phyloP scores from a whole-genome alignment of 2,888 invertebrate species.

The Smittia sp. region DNA sequence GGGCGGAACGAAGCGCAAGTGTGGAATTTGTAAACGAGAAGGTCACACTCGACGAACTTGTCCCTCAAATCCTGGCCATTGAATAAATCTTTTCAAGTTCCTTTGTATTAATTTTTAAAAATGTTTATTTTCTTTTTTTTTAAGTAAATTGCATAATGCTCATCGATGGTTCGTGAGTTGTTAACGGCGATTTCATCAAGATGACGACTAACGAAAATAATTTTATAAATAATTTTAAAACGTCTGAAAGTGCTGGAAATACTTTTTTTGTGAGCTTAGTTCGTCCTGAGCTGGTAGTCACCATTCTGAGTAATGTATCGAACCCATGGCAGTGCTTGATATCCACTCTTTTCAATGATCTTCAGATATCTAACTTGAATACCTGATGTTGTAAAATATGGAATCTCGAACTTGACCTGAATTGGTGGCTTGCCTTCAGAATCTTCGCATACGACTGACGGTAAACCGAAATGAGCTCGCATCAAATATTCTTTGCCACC shows the following conservation, averaged over 20 bases:
- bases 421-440: conserved; percentile 96
- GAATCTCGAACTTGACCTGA: conserved; percentile 98
- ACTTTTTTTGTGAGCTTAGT: conserved; percentile 55
- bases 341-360: conserved; percentile 98
- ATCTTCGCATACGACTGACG: conserved; percentile 93
- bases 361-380: conserved; percentile 95
- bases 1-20: conserved; percentile 58
- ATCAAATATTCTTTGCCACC: conserved; percentile 98
- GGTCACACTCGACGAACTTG: conserved; percentile 64
- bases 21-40: conserved; percentile 70
- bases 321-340: conserved; percentile 98
- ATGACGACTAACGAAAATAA: neutral
- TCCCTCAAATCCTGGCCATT: conserved; percentile 49
- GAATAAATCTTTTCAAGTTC: neutral
- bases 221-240: conserved; percentile 37
- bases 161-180: neutral
- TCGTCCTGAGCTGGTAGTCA: conserved; percentile 95
- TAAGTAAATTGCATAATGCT: neutral
- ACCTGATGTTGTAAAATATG: conserved; percentile 97
- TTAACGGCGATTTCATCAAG: too few species aligned
- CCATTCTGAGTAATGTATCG: conserved; percentile 99
- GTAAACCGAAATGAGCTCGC: conserved; percentile 96
- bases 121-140: neutral
- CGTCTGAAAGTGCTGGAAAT: conserved; percentile 43
- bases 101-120: neutral